Evolutionary conservation across 2,888 invertebrate genomes (phyloP).

Genomic region (Lumbricus terrestris): DNA sequence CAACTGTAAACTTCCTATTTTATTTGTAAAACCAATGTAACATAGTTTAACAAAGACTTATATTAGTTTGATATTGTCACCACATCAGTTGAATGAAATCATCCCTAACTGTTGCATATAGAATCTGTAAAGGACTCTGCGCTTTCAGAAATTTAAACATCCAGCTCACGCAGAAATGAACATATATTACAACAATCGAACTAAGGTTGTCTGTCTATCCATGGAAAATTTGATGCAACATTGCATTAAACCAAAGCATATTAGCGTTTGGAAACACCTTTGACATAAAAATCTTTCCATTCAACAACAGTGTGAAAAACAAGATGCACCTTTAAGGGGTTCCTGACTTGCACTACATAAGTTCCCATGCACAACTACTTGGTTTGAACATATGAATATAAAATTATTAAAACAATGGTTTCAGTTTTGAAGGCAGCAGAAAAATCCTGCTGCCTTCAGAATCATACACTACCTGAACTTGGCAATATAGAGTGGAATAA

Average conservation of each 20-base stretch:
- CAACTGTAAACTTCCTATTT: neutral
- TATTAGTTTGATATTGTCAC: too few species aligned
- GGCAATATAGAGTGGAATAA: neutral
- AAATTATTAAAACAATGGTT: neutral
- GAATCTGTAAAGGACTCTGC: too few species aligned
- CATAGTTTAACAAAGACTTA: neutral
- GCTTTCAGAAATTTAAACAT: too few species aligned
- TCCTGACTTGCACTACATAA: too few species aligned
- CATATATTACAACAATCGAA: neutral
- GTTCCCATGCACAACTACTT: too few species aligned
- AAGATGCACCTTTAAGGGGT: too few species aligned
- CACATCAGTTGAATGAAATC: neutral
- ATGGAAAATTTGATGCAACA: neutral
- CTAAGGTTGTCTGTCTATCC: neutral
- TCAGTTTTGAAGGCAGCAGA: neutral
- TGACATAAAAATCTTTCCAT: too few species aligned
- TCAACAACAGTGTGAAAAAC: neutral
- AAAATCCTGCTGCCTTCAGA: neutral
- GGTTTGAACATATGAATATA: too few species aligned
- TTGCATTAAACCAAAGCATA: too few species aligned
- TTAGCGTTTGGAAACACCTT: too few species aligned
- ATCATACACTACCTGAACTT: neutral
- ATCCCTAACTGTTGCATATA: too few species aligned
- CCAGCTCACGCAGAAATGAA: neutral
- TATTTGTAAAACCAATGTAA: neutral